Evolutionary conservation across 1,140 invertebrate genomes (phyloP), one percentile per base, ranked within the genome.

Genomic region (Drosophila tropicalis): DNA sequence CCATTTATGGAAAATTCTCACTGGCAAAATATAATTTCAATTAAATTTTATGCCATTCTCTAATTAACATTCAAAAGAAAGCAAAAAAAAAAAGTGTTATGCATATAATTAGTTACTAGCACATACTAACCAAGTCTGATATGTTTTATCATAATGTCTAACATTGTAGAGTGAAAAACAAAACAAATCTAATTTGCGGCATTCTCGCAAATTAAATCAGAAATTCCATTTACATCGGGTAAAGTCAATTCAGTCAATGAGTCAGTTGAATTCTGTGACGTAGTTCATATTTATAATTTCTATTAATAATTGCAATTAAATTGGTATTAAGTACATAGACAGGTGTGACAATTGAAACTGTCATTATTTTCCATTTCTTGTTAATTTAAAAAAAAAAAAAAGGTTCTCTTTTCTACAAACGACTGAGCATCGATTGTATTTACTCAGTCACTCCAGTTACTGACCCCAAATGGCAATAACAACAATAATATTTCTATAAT

Each of bases 51-150:
- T 13, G 57, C 57, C 57, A 13, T 40, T 60, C 34, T 17, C 57
- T 39, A 60, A 75, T 75, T 75, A 68, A 34, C 72, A 75, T 75
- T 75, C 29, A 68, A 68, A 68, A 47, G 22, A 67, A 56, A 39
- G 36, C 44, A 40, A 17, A 40, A 13, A n/a, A 40, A 17, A 40
- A 13, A n/a, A 75, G 72, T 55, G 36, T 22, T 32, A n/a, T 47
- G 7, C 19, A 51, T 47, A 44, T 40, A 39, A 55, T 67, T 56
- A 39, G 55, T 67, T 47, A 9, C 17, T 29, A 17, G 3, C 6
- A 34, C 41, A 41, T 70, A 40, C 57, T 29, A 17, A 6, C 44
- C 44, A 22, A 10, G 15, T 15, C 13, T 44, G 9, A 17, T 2
- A 19, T 2, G 6, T n/a, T n/a, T n/a, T 19, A 17, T 19, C 15